Conservation (phyloP, 2,113 vertebrate genomes). For the Conger conger region DNA sequence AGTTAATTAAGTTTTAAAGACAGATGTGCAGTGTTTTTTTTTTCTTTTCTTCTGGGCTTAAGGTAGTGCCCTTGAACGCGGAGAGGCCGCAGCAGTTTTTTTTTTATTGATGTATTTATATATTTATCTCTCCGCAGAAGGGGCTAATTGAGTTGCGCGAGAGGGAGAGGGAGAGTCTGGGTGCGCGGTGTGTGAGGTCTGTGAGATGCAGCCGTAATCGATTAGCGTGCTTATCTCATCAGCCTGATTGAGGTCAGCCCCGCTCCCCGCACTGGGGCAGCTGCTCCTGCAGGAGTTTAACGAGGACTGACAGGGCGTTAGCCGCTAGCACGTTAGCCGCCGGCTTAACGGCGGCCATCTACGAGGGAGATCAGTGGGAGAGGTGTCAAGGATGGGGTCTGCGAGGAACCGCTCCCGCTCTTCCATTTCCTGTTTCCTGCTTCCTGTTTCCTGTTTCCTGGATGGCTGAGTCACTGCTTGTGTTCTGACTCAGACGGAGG, state of each 20-base stretch:
- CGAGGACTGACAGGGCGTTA: background rate
- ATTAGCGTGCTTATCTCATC: conserved; percentile 10
- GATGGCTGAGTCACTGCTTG: too few species aligned
- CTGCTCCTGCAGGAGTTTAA: conserved; percentile 27
- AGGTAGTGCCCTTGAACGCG: background rate
- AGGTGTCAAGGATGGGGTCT: too few species aligned
- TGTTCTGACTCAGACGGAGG: too few species aligned
- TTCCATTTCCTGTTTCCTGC: too few species aligned
- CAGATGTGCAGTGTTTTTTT: background rate
- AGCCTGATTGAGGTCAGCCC: conserved; percentile 21
- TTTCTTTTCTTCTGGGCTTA: background rate
- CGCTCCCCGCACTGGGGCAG: conserved; percentile 18
- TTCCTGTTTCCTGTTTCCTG: too few species aligned
- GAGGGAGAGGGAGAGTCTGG: background rate
- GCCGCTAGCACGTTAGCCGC: background rate
- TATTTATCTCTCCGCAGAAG: too few species aligned
- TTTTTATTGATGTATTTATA: background rate
- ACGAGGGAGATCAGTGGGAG: background rate
- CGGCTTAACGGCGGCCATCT: background rate
- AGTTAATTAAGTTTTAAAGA: background rate
- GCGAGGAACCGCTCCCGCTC: too few species aligned
- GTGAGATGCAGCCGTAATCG: conserved; percentile 22
- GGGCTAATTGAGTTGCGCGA: conserved; percentile 9
- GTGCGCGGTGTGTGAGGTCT: background rate
- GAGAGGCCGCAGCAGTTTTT: too few species aligned